Evolutionary conservation across 2,888 invertebrate genomes (phyloP), one percentile per base, ranked within the genome.

Genomic region (Drosophila meridiana): DNA sequence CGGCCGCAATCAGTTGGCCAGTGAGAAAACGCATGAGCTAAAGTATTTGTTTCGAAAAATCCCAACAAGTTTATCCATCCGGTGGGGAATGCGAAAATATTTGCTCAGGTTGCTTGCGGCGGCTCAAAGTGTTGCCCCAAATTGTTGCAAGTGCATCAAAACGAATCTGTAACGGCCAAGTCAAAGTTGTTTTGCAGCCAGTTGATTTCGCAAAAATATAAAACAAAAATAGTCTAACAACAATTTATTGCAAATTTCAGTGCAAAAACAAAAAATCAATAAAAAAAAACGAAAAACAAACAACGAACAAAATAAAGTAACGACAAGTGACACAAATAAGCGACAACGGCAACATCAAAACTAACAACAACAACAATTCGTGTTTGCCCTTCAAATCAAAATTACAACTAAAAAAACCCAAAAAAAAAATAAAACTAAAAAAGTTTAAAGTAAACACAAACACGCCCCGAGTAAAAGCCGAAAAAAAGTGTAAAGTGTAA

Each of bases 301-400:
- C 47, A 47, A 73, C 55, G 52, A 63, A 65, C 68, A 60, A 65
- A 50, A 55, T 60, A 56, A 67, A 70, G 9, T 43, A 57, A 68
- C 60, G 64, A 55, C 61, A 73, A 82, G 69, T 82, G 78, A 82
- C 78, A 79, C 74, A 82, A 38, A 65, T 78, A 68, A 64, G 32
- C 52, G 58, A 58, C 26, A 26, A 28, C 36, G 58, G 32, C 36
- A 59, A 79, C 53, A 63, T 42, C 56, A 57, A 61, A 28, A 53
- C 62, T 47, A 63, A 80, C 59, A 63, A 47, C 56, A 53, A 60
- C 28, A 53, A 59, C 47, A 61, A 69, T 59, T 66, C 42, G 73
- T 63, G 72, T 83, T 56, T 76, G 81, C 80, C 81, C 80, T 83
- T 83, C 76, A 83, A 81, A 81, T 47, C 57, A 34, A 73, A 76